Evolutionary conservation across 2,888 invertebrate species (phyloP), one percentile per base, ranked within the genome.

Genomic region (Tinea pellionella): DNA sequence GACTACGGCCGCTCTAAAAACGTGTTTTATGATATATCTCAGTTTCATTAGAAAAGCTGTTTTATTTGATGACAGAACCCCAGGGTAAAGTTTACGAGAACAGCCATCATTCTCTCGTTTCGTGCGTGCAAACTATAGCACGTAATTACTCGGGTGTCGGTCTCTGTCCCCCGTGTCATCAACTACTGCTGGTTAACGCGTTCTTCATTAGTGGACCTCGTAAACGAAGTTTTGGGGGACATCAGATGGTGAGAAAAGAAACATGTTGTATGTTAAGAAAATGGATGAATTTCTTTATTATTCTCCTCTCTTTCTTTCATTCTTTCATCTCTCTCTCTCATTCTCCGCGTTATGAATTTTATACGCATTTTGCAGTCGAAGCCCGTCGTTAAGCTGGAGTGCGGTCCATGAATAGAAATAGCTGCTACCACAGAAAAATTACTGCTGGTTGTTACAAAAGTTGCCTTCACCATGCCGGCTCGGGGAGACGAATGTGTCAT

Each of bases 61-160:
- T 24, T 24, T 13, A 16, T 47, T 47, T 47, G 15, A 47, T 18
- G 47, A 47, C 11, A 13, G 16, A 47, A 47, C 47, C 15, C 47
- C 47, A 16, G 18, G 9, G 16, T 47, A 15, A 9, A 47, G 15
- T 15, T 16, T 47, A 47, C 16, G 15, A 15, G 47, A 13, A 8
- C 73, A 68, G 81, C 82, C 78, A 85, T 85, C 85, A 84, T 84
- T 85, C 85, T 82, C 82, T 80, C 82, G 78, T 80, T 29, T 24
- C 29, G 60, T 60, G 60, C 56, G 57, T 42, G 57, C 75, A 75
- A 73, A 81, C 82, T 78, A 81, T 83, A 77, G 77, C 79, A 77
- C 83, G 83, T 85, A 86, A 86, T 86, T 86, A 86, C 84, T 82
- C 80, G 78, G 57, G 77, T 79, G 82, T 78, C 82, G 80, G 75